Evolutionary conservation across 2,888 invertebrate species (phyloP), one percentile per base, ranked within the genome.

Genomic region (Drosophila prolongata): DNA sequence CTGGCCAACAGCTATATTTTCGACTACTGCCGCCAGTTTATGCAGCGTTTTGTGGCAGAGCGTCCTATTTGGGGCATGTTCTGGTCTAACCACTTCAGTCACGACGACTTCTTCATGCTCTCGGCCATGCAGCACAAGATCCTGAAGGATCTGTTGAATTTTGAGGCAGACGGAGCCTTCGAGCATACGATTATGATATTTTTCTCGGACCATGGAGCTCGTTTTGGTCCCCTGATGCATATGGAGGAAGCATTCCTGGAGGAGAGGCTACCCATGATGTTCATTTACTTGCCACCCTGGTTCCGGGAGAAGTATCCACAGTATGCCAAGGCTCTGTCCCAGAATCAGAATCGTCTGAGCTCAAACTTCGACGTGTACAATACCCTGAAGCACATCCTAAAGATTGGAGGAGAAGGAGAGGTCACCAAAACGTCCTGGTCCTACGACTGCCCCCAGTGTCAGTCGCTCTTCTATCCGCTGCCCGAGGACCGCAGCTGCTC

Each of bases 41-140:
- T 94, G 0, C 92, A 93, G 3, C 94, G 94, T 0, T 95, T 95
- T 76, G 92, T 93, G 67, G 91, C 93, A 11, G 92, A 93, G 13
- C 93, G 93, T 3, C 93, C 95, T 0, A 95, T 94, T 85, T 96
- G 96, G 83, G 95, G 95, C 0, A 92, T 96, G 19, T 95, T 96
- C 87, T 96, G 96, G 96, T 93, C 95, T 77, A 95, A 95, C 84
- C 94, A 95, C 24, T 95, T 95, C 67, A 96, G 95, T 78, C 96
- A 96, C 87, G 94, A 95, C 66, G 93, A 93, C 53, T 91, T 94
- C 42, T 95, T 94, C 80, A 93, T 94, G 4, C 94, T 95, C 0
- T 93, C 95, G 19, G 93, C 94, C 13, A 94, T 95, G 92, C 96
- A 96, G 85, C 90, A 89, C 9, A 93, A 94, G 94, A 89, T 95